Evolutionary conservation across 2,113 vertebrate species (phyloP).

Genomic region (Hippocampus zosterae): DNA sequence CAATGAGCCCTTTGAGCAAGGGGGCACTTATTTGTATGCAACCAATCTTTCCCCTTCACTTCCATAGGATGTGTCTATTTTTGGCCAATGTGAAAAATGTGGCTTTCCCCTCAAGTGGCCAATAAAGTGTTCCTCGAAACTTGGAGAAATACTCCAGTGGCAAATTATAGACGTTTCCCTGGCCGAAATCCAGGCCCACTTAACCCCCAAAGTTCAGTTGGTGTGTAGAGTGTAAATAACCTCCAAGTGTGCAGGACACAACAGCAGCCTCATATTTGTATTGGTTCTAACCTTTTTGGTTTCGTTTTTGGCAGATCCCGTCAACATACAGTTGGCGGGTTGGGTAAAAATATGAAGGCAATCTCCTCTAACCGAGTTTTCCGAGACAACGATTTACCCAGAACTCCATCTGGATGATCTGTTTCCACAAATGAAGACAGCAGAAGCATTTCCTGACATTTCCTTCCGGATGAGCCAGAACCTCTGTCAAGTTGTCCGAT

Average conservation of each 20-base stretch:
- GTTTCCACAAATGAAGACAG: background rate
- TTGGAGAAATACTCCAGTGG: background rate
- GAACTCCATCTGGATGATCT: background rate
- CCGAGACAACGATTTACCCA: background rate
- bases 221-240: background rate
- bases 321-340: background rate
- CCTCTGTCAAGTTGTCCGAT: background rate
- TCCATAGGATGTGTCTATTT: background rate
- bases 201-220: background rate
- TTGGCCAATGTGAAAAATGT: constrained; percentile 1
- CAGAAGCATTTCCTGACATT: background rate
- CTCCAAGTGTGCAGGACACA: background rate
- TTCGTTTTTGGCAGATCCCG: background rate
- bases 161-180: background rate
- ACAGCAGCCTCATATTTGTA: background rate
- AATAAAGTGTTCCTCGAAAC: background rate
- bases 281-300: background rate
- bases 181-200: background rate
- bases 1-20: background rate
- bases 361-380: background rate
- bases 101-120: background rate
- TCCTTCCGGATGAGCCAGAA: background rate
- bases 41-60: background rate
- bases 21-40: background rate
- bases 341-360: background rate